Evolutionary conservation across 1,140 invertebrate genomes (phyloP).

Genomic region (Acyrthosiphon pisum): DNA sequence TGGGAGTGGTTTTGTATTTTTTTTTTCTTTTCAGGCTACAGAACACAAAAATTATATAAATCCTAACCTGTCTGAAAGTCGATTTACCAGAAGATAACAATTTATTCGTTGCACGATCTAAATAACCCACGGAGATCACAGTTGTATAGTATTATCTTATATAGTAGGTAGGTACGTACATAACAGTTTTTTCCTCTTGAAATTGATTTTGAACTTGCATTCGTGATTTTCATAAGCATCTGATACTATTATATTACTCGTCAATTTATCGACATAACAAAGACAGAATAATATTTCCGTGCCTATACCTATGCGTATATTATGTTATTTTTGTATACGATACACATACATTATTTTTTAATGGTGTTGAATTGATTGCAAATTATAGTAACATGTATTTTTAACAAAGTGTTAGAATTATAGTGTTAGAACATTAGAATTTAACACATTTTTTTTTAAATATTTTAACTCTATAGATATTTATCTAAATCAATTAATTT

Average conservation of each 20-base stretch:
- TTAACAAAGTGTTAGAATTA: too few species aligned
- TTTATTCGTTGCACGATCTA: conserved; percentile 57
- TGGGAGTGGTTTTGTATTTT: conserved; percentile 52
- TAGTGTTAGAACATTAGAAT: too few species aligned
- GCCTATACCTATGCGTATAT: not conserved
- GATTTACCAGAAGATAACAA: conserved; percentile 55
- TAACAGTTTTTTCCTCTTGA: not conserved
- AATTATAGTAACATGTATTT: not conserved
- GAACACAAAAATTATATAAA: conserved; percentile 52
- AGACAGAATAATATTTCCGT: not conserved
- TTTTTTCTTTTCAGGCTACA: not conserved
- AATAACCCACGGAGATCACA: conserved; percentile 45
- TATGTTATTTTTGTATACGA: not conserved
- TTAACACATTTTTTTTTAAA: too few species aligned
- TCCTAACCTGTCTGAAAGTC: conserved; percentile 53
- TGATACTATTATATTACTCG: not conserved
- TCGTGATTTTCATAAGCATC: conserved; percentile 37
- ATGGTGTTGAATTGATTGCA: not conserved
- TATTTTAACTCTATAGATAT: too few species aligned
- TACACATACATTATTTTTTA: not conserved
- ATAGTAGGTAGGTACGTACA: not conserved
- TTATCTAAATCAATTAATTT: too few species aligned
- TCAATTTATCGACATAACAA: not conserved
- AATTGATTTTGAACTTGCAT: conserved; percentile 26
- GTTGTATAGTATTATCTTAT: not conserved